These are phyloP conservation scores for Dascyllus trimaculatus DNA, from an alignment of 2,113 vertebrate species.

Conservation along the genomic window DNA sequence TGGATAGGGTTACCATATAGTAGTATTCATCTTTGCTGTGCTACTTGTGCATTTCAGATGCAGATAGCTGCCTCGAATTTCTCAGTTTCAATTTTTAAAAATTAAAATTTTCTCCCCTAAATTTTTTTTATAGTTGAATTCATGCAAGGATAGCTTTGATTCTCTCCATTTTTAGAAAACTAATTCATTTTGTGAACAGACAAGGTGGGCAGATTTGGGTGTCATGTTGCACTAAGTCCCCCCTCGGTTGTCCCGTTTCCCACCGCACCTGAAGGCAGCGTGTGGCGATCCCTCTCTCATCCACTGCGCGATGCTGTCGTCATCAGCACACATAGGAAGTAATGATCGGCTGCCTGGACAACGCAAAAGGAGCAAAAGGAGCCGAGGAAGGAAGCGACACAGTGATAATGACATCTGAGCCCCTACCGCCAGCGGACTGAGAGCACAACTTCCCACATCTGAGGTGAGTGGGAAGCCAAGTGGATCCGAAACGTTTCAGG, in stretches of 20 bases:
- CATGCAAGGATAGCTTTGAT: no score
- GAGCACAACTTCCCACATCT: constrained; percentile 27
- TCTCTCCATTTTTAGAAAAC: no score
- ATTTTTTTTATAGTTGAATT: no score
- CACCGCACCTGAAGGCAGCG: constrained; percentile 44
- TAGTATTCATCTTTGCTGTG: no score
- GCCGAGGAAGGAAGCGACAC: constrained; percentile 4
- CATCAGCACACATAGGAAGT: constrained; percentile 73
- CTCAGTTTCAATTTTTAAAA: no score
- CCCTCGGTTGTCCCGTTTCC: neutral
- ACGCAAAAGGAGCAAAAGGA: constrained; percentile 13
- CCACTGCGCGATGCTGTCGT: constrained; percentile 43
- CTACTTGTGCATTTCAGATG: no score
- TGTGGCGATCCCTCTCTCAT: neutral
- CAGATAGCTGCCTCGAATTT: no score
- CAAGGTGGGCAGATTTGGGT: no score
- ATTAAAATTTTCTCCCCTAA: no score
- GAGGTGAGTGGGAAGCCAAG: constrained; percentile 54
- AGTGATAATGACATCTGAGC: constrained; percentile 42
- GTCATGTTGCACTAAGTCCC: no score
- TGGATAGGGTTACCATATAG: no score
- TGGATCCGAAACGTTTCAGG: neutral
- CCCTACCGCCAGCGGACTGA: neutral
- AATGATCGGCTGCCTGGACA: constrained; percentile 16
- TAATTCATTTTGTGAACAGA: no score